Evolutionary conservation across 2,113 vertebrate species (phyloP).

Genomic region (Heterotis niloticus): DNA sequence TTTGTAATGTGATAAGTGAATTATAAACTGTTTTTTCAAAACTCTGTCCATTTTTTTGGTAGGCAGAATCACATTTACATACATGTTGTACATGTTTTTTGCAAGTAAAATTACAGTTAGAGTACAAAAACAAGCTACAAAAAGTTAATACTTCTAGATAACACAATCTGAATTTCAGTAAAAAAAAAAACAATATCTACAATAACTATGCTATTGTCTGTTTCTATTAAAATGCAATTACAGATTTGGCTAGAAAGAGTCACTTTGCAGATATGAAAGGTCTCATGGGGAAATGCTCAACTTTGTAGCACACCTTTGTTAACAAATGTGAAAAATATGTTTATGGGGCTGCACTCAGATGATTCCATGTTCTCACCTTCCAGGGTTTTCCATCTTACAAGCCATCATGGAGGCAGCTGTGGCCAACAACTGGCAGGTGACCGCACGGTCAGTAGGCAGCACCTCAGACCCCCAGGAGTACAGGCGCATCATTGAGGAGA

Average conservation of each 20-base stretch:
- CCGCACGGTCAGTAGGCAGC: conserved; percentile 90
- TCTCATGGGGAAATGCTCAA: neutral
- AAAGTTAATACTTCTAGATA: too few species aligned
- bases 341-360: neutral
- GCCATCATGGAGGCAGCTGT: conserved; percentile 98
- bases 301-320: neutral
- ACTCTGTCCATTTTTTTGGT: too few species aligned
- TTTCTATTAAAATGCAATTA: neutral
- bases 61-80: too few species aligned
- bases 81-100: too few species aligned
- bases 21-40: too few species aligned
- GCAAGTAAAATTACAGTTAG: too few species aligned
- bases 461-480: conserved; percentile 92
- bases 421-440: conserved; percentile 98
- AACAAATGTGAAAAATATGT: neutral
- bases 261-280: neutral
- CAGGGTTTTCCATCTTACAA: conserved; percentile 97
- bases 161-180: too few species aligned
- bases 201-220: neutral
- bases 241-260: neutral
- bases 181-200: too few species aligned
- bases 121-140: too few species aligned
- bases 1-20: too few species aligned
- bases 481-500: conserved; percentile 94
- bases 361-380: conserved; percentile 34